These are phyloP conservation scores for Osmerus mordax DNA, from an alignment of 2,113 vertebrate genomes.

Conservation along the genomic window DNA sequence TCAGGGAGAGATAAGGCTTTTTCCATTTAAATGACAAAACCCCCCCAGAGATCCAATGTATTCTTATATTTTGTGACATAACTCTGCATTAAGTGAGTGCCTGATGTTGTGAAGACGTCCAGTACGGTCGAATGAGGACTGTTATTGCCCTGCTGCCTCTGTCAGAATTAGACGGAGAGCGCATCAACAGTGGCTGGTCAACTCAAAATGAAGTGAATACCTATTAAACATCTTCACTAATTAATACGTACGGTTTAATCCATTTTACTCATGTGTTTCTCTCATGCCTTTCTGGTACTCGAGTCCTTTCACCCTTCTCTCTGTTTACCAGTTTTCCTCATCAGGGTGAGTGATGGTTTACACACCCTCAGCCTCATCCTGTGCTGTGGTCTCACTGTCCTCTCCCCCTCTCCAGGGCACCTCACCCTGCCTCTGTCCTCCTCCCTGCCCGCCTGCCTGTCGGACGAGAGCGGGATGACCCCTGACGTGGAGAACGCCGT, in stretches of 20 bases:
- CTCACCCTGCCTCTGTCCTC: conserved; percentile 74
- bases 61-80: conserved; percentile 10
- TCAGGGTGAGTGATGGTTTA: neutral
- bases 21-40: conserved; percentile 12
- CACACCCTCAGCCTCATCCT: neutral
- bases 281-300: neutral
- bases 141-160: neutral
- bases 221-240: neutral
- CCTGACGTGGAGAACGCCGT: conserved; percentile 81
- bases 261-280: too few relatives aligned
- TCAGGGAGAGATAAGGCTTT: conserved; percentile 3
- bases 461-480: conserved; percentile 72
- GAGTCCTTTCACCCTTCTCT: neutral
- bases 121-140: neutral
- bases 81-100: neutral
- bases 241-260: too few relatives aligned
- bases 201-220: too few relatives aligned
- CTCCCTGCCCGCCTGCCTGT: conserved; percentile 69
- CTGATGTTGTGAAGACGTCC: neutral
- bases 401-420: conserved; percentile 51
- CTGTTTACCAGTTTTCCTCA: neutral
- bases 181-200: too few relatives aligned
- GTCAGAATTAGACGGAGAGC: neutral
- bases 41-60: neutral
- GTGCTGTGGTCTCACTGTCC: neutral